A percentile compares a stretch with the other conserved stretches of the same genome.
phyloP scores from a whole-genome alignment of 2,888 invertebrate species.

The Megalurothrips usitatus region DNA sequence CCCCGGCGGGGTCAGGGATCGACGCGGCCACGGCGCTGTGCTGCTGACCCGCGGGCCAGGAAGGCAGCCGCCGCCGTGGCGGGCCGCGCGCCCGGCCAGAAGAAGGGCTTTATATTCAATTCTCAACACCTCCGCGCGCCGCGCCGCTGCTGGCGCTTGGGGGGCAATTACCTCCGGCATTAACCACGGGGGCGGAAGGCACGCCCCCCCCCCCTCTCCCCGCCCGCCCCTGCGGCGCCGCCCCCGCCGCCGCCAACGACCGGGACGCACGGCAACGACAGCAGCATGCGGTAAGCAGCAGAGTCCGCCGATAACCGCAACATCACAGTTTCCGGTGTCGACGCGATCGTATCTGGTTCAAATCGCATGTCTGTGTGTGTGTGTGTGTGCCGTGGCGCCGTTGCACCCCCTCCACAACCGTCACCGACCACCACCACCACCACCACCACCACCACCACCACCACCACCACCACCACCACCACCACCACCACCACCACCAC shows the following conservation, averaged over 20 bases:
- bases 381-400: too few relatives aligned
- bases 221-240: not conserved
- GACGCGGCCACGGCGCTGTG: too few relatives aligned
- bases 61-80: too few relatives aligned
- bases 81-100: not conserved
- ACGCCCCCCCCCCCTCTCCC: not conserved
- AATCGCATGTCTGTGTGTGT: not conserved
- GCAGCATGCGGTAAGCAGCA: too few relatives aligned
- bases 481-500: too few relatives aligned
- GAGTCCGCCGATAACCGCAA: not conserved
- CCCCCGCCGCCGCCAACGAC: not conserved
- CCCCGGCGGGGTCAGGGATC: too few relatives aligned
- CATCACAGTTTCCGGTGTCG: constrained; percentile 16
- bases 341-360: constrained; percentile 11
- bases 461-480: too few relatives aligned
- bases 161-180: not conserved
- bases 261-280: not conserved
- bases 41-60: too few relatives aligned
- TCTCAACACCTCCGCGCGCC: not conserved
- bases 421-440: too few relatives aligned
- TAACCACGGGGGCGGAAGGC: not conserved
- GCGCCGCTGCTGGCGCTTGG: too few relatives aligned
- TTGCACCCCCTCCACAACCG: not conserved
- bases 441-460: too few relatives aligned
- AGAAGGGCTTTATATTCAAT: constrained; percentile 2